A percentile compares a stretch with the other conserved stretches of the same genome.
phyloP scores from a whole-genome alignment of 2,797 vertebrate species.

The Phalanger gymnotis region DNA sequence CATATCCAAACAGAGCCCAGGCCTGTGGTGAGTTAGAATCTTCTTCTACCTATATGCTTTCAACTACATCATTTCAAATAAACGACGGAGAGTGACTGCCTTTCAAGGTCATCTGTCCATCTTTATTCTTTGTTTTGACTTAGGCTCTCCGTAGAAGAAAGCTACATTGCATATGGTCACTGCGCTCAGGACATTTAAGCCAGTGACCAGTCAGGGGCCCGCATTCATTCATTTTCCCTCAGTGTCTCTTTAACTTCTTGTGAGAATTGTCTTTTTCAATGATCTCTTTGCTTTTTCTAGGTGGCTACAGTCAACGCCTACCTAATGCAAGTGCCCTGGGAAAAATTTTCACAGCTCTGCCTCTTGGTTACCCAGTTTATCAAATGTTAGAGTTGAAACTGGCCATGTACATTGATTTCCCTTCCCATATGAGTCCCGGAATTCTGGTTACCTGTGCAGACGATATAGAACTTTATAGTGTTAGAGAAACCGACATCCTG shows the following conservation, averaged over 20 bases:
- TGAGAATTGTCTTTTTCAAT: slow-evolving; percentile 29
- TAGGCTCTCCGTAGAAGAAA: neutral
- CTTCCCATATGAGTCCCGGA: slow-evolving; percentile 91
- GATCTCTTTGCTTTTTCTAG: slow-evolving; percentile 81
- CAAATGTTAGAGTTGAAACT: slow-evolving; percentile 98
- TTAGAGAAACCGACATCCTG: slow-evolving; percentile 78
- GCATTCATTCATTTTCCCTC: neutral
- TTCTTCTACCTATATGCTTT: slow-evolving; percentile 16
- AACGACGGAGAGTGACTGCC: neutral
- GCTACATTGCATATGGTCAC: neutral
- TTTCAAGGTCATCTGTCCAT: slow-evolving; percentile 27
- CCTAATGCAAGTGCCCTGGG: slow-evolving; percentile 94
- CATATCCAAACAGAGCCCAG: slow-evolving; percentile 31
- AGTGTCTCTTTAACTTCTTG: slow-evolving; percentile 19
- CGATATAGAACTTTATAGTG: slow-evolving; percentile 94
- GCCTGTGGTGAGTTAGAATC: neutral
- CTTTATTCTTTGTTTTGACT: slow-evolving; percentile 32
- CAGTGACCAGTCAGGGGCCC: neutral
- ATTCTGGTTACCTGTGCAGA: slow-evolving; percentile 93
- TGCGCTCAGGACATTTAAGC: slow-evolving; percentile 15
- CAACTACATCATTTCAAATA: slow-evolving; percentile 2
- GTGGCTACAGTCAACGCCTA: slow-evolving; percentile 96
- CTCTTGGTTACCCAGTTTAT: slow-evolving; percentile 90
- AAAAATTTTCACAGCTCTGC: slow-evolving; percentile 95
- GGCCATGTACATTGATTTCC: slow-evolving; percentile 96